Percentiles rank a stretch among this genome's conserved stretches.
Evolutionary conservation across 2,113 vertebrate genomes (phyloP).

Genomic region (Xiphophorus hellerii): DNA sequence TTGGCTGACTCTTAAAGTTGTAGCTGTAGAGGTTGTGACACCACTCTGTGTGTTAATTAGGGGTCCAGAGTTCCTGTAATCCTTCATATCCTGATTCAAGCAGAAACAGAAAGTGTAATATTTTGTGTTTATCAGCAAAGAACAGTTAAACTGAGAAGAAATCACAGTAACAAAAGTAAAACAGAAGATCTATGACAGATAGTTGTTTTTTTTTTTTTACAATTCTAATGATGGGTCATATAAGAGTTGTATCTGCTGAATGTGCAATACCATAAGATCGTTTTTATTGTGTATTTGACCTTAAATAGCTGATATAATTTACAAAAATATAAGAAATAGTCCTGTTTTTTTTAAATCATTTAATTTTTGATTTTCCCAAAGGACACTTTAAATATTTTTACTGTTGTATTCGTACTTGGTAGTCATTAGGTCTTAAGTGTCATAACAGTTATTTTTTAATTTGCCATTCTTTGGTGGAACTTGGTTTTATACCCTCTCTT

Average conservation of each 20-base stretch:
- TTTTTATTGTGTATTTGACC: too few species aligned
- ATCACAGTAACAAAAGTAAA: background rate
- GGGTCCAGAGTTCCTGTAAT: conserved; percentile 40
- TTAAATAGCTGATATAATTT: background rate
- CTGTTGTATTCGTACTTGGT: background rate
- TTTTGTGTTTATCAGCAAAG: background rate
- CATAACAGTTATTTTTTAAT: background rate
- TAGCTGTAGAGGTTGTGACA: conserved; percentile 29
- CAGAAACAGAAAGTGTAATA: conserved; percentile 7
- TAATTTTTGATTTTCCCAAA: background rate
- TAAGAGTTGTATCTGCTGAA: too few species aligned
- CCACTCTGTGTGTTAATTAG: conserved; percentile 51
- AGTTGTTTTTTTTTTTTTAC: background rate
- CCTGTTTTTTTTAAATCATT: too few species aligned
- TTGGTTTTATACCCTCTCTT: background rate
- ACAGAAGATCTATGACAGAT: background rate
- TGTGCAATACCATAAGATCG: too few species aligned
- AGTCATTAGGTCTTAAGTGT: background rate
- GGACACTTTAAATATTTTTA: background rate
- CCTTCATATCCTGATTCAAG: conserved; percentile 41
- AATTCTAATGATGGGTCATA: background rate
- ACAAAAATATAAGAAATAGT: background rate
- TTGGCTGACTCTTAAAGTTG: conserved; percentile 39
- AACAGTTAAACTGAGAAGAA: background rate
- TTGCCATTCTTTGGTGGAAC: background rate